phyloP scores from a whole-genome alignment of 2,113 vertebrate genomes.

The Garra rufa region DNA sequence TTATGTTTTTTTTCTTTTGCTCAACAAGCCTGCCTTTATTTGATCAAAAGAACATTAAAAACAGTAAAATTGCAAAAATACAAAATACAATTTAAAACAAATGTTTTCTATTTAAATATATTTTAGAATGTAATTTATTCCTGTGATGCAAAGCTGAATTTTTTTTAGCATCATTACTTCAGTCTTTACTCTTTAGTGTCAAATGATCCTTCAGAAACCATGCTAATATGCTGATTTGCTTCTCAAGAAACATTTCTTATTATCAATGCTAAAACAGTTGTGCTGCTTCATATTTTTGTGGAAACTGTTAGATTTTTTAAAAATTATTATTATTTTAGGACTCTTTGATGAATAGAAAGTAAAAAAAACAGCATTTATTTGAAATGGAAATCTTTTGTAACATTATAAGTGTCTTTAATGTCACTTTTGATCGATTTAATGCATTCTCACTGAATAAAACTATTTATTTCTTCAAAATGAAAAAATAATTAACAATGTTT shows the following conservation, averaged over 20 bases:
- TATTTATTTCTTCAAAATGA: too few relatives aligned
- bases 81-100: background rate
- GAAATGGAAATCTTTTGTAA: background rate
- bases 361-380: background rate
- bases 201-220: too few relatives aligned
- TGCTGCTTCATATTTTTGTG: background rate
- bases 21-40: background rate
- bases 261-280: too few relatives aligned
- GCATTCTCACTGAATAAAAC: too few relatives aligned
- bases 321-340: background rate
- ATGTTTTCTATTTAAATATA: background rate
- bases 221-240: too few relatives aligned
- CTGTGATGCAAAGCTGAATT: too few relatives aligned
- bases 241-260: too few relatives aligned
- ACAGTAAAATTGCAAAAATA: background rate
- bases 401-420: background rate
- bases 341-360: background rate
- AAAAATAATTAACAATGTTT: too few relatives aligned
- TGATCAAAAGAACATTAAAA: background rate
- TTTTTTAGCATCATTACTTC: too few relatives aligned
- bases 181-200: too few relatives aligned
- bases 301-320: background rate
- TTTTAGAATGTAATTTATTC: background rate
- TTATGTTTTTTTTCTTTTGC: too few relatives aligned
- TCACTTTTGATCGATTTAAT: too few relatives aligned